Base-by-base conservation (phyloP, 2,888 invertebrate species). In the Dolichomitus sp. region DNA sequence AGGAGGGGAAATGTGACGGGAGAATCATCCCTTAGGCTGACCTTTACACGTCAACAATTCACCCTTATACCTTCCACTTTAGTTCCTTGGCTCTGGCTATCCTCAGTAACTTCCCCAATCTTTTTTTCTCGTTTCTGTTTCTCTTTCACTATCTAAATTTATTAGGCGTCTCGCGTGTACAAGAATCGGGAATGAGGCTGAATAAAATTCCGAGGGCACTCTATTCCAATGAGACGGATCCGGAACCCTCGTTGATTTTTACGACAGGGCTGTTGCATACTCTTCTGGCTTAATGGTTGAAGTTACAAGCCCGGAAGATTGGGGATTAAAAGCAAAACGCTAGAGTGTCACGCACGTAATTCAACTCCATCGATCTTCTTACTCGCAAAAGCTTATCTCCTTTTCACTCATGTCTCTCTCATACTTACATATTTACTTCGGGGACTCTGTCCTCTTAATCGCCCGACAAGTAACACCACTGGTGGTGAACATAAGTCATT, bases 1-100 rank as follows among this genome's bases (percentile, higher is more conserved):
- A 54, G 30, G 63, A 63, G 61, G 17, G 27, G 7, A 54, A 72
- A 57, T 52, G 61, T 66, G 37, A 48, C 59, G 65, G 59, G 33
- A 50, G 61, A 80, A 74, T 74, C 74, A 66, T 69, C 61, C 68
- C 68, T 68, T 61, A 54, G 69, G 52, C 63, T 63, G 74, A 80
- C 69, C 74, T 63, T 75, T 75, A 45, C 74, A 45, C 68, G 63
- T 69, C 69, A 63, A 61, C 69, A 61, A 69, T 80, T 69, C 61
- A 54, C 63, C 66, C 61, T 69, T 52, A 54, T 69, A 63, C 54
- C 42, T 61, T 75, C 69, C 74, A 63, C 73, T 80, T 73, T 30
- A 30, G 48, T 57, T 33, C 27, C 61, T 42, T 45, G 27, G 50
- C 54, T 19, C 27, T 27, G 57, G 50, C 52, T 23, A 48, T 54